A percentile compares a stretch with the other conserved stretches of the same genome.
Conservation (phyloP, 2,797 vertebrate genomes). For the Danio aesculapii region DNA sequence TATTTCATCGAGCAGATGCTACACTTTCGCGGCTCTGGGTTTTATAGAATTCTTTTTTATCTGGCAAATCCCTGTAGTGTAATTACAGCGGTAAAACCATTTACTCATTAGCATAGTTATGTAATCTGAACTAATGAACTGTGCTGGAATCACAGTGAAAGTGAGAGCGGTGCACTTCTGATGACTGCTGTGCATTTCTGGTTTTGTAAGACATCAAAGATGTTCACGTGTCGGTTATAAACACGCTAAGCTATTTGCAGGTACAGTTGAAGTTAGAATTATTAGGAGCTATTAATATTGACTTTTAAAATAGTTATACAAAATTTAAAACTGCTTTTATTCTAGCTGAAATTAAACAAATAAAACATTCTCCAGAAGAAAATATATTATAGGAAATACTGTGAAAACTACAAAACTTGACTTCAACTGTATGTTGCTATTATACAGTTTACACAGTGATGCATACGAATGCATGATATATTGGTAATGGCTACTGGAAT, state of each 20-base stretch:
- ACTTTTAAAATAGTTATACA: no score
- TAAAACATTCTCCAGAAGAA: no score
- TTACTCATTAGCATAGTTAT: slow-evolving; percentile 78
- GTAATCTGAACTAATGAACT: slow-evolving; percentile 79
- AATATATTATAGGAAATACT: no score
- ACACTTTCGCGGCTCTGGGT: slow-evolving; percentile 40
- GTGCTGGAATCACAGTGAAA: slow-evolving; percentile 58
- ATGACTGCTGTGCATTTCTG: slow-evolving; percentile 2
- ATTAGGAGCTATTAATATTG: no score
- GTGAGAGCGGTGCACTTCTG: slow-evolving; percentile 32
- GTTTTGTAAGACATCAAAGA: slow-evolving; percentile 15
- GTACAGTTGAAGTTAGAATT: not conserved
- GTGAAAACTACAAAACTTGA: no score
- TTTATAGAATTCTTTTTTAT: slow-evolving; percentile 70
- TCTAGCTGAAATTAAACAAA: no score
- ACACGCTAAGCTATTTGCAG: slow-evolving; percentile 15
- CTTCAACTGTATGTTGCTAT: no score
- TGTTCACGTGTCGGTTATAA: slow-evolving; percentile 9
- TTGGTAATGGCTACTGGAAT: no score
- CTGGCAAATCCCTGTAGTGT: slow-evolving; percentile 66
- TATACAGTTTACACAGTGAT: no score
- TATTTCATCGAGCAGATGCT: slow-evolving; percentile 52
- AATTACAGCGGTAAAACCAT: slow-evolving; percentile 75
- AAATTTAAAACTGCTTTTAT: no score
- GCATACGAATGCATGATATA: no score